Percentiles rank a stretch among this genome's conserved stretches.
Conservation (phyloP, 2,797 vertebrate genomes). For the Loriculus beryllinus region DNA sequence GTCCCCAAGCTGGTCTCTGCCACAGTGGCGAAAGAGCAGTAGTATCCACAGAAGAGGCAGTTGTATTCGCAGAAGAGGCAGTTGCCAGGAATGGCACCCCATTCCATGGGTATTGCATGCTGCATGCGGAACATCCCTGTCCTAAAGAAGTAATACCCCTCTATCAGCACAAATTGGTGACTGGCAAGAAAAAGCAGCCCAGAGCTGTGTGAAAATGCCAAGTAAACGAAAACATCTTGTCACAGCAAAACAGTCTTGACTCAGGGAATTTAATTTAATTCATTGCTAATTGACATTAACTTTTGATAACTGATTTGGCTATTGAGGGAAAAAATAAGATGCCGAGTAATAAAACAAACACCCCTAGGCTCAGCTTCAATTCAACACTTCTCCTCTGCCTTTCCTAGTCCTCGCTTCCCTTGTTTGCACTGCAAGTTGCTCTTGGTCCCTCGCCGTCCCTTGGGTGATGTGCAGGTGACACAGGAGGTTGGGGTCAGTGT, state of each 20-base stretch:
- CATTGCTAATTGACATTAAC: fast-evolving
- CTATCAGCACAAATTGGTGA: not conserved
- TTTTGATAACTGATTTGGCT: not conserved
- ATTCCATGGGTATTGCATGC: fast-evolving
- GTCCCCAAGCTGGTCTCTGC: not conserved
- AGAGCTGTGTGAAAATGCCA: not conserved
- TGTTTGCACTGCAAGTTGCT: not conserved
- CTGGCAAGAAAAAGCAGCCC: fast-evolving
- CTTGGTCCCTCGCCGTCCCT: not conserved
- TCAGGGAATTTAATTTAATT: not conserved
- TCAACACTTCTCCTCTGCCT: not conserved
- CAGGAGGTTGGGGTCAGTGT: not conserved
- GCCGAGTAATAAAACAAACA: not conserved
- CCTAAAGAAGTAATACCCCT: not conserved
- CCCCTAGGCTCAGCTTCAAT: not conserved
- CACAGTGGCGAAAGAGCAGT: not conserved
- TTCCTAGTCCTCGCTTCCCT: not conserved
- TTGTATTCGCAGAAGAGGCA: not conserved
- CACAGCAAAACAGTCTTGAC: not conserved
- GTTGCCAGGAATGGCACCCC: not conserved
- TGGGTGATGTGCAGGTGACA: not conserved
- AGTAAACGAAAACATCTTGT: not conserved
- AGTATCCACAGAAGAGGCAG: not conserved
- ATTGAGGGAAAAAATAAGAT: not conserved
- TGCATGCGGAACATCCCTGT: not conserved